Base-by-base conservation (phyloP, 1,140 invertebrate genomes). In the Cydia strobilella region DNA sequence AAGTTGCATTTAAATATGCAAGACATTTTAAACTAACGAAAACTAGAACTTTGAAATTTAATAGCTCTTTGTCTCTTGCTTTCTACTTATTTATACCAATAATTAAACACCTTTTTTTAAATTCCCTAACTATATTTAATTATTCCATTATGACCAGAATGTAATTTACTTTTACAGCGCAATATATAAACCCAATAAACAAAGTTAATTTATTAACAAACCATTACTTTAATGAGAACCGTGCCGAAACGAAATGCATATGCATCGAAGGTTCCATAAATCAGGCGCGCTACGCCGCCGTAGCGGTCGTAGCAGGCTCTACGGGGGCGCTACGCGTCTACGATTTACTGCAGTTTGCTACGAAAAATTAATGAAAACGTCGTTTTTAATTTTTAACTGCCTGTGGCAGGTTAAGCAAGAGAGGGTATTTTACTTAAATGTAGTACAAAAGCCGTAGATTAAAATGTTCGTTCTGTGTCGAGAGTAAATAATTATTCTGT, bases 221-320 rank as follows among this genome's bases (percentile, higher is more conserved):
- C 51, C 51, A 54, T 54, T 54, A 54, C 51, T 18, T n/a, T 54
- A 54, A 54, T 54, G 51, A 54, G n/a, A 54, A 18, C 51, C 45
- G 45, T 15, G 13, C 45, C 51, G 12, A 63, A 63, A 25, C 23
- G 13, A 63, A 63, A 25, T 63, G 62, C 20, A 63, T 63, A 27
- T 25, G 20, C 20, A 63, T 25, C 25, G 62, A 63, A 63, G 25
- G 23, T 5, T 63, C 5, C 20, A 63, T 25, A 63, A 27, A 63
- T 63, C 25, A 63, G 62, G 20, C 62, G 15, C 4, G 15, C n/a
- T 59, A 23, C 7, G 10, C 10, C 54, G 5, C 2, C 62, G 62
- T 63, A 63, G 62, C 62, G 62, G 20, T 63, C 62, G 62, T 63
- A 63, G 62, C 62, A 63, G 62, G 62, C 62, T 27, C 62, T 63